Percentiles rank a stretch among this genome's conserved stretches.
phyloP scores from a whole-genome alignment of 92 coral and sea anemone species.

The Epizoanthus scotinus region DNA sequence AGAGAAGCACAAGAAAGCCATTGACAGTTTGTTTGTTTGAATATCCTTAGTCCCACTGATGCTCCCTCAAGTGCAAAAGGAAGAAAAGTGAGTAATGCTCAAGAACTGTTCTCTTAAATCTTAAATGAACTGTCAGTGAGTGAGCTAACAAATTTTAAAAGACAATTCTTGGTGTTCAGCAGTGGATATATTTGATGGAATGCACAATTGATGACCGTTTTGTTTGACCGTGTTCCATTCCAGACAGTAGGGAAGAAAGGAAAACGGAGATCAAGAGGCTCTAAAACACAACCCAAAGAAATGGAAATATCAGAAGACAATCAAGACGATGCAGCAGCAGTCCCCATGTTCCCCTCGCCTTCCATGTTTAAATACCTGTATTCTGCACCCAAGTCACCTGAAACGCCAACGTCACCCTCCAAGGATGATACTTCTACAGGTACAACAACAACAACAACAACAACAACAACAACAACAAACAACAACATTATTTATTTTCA shows the following conservation, averaged over 20 bases:
- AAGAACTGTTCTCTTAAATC: background rate
- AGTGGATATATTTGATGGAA: background rate
- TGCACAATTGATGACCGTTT: background rate
- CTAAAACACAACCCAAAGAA: background rate
- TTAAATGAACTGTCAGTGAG: conserved; percentile 16
- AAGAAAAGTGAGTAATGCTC: conserved; percentile 14
- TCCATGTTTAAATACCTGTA: conserved; percentile 37
- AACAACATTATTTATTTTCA: no score
- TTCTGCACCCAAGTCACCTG: conserved; percentile 17
- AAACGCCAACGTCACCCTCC: background rate
- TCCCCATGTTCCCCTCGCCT: conserved; percentile 31
- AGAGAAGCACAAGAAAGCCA: background rate
- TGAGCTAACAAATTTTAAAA: background rate
- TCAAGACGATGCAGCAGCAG: background rate
- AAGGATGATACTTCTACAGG: conserved; percentile 16
- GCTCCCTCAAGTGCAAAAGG: conserved; percentile 9
- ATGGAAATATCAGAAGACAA: background rate
- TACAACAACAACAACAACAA: no score
- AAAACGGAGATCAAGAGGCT: background rate
- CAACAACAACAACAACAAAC: no score
- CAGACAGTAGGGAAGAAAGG: conserved; percentile 12
- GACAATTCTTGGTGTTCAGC: no score
- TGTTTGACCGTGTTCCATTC: background rate
- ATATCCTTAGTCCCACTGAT: conserved; percentile 2
- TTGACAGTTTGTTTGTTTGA: background rate